Evolutionary conservation across 2,113 vertebrate genomes (phyloP).

Genomic region (Numenius arquata): DNA sequence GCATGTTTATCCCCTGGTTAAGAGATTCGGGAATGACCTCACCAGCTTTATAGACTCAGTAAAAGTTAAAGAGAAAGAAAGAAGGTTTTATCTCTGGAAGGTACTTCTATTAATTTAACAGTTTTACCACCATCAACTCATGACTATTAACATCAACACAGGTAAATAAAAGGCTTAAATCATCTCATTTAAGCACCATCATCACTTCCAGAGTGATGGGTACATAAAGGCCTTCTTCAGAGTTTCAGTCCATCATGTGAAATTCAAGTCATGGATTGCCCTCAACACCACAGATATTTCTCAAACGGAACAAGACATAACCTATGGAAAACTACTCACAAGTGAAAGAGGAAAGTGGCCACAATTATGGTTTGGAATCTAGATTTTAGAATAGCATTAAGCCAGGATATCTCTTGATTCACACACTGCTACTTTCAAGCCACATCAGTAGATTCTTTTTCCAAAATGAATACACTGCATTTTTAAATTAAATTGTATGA

Average conservation of each 20-base stretch:
- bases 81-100: neutral
- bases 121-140: neutral
- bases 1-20: neutral
- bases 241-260: neutral
- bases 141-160: neutral
- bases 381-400: neutral
- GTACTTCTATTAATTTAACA: neutral
- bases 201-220: neutral
- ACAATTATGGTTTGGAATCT: neutral
- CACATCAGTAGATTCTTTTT: neutral
- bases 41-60: neutral
- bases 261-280: neutral
- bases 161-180: neutral
- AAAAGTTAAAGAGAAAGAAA: neutral
- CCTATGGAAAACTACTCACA: neutral
- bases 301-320: neutral
- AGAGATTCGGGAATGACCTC: neutral
- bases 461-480: neutral
- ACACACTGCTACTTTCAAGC: neutral
- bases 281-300: conserved; percentile 35
- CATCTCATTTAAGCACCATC: neutral
- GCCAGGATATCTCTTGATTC: neutral
- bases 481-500: neutral
- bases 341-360: neutral
- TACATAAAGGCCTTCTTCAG: neutral